Conservation (phyloP, 1,140 invertebrate species). For the Brachionus koreanus region DNA sequence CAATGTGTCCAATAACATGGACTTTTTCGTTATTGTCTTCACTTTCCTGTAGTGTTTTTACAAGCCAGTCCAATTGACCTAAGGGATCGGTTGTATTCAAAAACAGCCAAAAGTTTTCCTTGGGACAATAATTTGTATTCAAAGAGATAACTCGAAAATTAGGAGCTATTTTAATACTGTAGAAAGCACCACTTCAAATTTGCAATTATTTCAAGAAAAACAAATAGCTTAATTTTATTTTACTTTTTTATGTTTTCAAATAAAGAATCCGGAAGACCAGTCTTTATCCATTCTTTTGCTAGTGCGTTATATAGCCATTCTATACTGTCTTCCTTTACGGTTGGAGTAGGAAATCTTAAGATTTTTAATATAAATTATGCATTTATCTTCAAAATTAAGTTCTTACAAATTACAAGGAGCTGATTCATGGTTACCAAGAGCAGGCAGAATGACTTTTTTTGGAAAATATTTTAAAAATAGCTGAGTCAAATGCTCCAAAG, state of each 20-base stretch:
- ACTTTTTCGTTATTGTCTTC: constrained; percentile 86
- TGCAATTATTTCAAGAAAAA: neutral
- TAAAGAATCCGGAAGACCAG: neutral
- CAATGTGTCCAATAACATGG: constrained; percentile 94
- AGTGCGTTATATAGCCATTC: constrained; percentile 30
- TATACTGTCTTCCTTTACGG: neutral
- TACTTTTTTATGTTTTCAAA: constrained; percentile 13
- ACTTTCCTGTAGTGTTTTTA: constrained; percentile 71
- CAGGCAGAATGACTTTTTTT: constrained; percentile 82
- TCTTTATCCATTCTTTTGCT: constrained; percentile 22
- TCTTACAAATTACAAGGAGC: constrained; percentile 19
- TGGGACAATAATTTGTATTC: constrained; percentile 60
- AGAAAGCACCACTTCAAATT: constrained; percentile 21
- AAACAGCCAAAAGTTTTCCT: constrained; percentile 74
- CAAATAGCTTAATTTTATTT: neutral
- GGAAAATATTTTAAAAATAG: constrained; percentile 73
- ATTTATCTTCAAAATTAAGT: neutral
- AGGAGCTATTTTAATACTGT: constrained; percentile 51
- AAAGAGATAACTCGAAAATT: constrained; percentile 62
- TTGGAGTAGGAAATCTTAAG: neutral
- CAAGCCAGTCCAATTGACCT: constrained; percentile 81
- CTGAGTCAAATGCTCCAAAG: constrained; percentile 73
- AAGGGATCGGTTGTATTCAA: constrained; percentile 92
- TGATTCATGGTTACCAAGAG: constrained; percentile 88
- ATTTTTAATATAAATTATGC: neutral